Evolutionary conservation across 2,888 invertebrate genomes (phyloP).

Genomic region (Pollenia labialis): DNA sequence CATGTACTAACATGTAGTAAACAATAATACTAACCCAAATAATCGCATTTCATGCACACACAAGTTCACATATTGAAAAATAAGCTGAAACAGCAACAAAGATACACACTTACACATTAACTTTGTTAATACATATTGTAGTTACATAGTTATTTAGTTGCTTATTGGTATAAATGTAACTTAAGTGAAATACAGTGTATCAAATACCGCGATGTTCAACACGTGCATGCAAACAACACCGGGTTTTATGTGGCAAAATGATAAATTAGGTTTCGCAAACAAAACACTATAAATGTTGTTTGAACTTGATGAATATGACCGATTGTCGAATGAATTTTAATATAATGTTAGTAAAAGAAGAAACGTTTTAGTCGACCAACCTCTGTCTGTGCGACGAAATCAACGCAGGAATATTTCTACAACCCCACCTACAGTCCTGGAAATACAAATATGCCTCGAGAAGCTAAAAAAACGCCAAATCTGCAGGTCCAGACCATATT

Average conservation of each 20-base stretch:
- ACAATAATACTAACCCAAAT: constrained; percentile 40
- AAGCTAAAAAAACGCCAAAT: too few relatives aligned
- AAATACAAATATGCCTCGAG: too few relatives aligned
- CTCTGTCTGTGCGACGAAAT: too few relatives aligned
- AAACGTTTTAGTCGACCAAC: too few relatives aligned
- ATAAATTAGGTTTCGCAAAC: constrained; percentile 25
- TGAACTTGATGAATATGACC: neutral
- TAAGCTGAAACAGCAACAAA: neutral
- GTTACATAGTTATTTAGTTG: neutral
- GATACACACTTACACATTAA: neutral
- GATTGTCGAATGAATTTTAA: neutral
- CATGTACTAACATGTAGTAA: constrained; percentile 37
- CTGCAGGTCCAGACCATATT: too few relatives aligned
- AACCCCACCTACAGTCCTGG: too few relatives aligned
- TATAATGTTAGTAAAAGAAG: neutral
- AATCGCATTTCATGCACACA: constrained; percentile 2
- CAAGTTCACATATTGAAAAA: neutral
- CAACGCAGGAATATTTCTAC: too few relatives aligned
- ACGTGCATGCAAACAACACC: constrained; percentile 11
- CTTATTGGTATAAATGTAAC: neutral
- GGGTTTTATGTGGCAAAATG: constrained; percentile 47
- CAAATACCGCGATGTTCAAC: constrained; percentile 43
- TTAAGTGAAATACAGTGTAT: constrained; percentile 50
- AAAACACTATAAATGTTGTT: constrained; percentile 16
- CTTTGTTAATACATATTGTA: neutral